Conservation (phyloP, 2,888 invertebrate species). For the Tenthredo livida region DNA sequence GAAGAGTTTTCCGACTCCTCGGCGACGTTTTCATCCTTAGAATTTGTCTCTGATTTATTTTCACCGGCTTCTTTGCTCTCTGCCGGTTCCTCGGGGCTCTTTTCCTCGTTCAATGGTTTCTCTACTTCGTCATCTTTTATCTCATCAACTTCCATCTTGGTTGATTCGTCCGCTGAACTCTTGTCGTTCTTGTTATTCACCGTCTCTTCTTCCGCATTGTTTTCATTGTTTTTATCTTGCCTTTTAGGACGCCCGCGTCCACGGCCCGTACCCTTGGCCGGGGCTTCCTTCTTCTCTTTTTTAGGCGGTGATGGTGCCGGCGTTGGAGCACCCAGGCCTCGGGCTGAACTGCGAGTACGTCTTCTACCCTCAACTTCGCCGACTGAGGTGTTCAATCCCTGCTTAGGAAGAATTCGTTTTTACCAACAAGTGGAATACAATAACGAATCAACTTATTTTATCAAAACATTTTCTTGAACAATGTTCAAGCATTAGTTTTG, state of each 20-base stretch:
- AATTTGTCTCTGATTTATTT: conserved; percentile 69
- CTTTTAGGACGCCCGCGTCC: conserved; percentile 76
- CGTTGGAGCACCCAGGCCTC: conserved; percentile 79
- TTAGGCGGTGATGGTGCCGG: conserved; percentile 80
- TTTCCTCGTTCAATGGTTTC: conserved; percentile 62
- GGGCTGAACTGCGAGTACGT: conserved; percentile 81
- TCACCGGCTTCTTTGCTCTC: conserved; percentile 56
- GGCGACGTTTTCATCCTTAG: conserved; percentile 71
- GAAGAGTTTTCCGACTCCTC: conserved; percentile 71
- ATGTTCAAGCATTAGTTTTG: background rate
- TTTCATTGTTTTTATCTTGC: conserved; percentile 73
- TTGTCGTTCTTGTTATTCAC: conserved; percentile 74
- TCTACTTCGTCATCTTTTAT: conserved; percentile 65
- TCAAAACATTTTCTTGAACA: background rate
- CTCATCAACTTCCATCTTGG: conserved; percentile 73
- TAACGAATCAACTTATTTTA: background rate
- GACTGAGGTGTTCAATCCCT: conserved; percentile 78
- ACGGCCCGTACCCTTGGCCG: conserved; percentile 74
- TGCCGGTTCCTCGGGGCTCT: conserved; percentile 64
- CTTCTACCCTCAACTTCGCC: conserved; percentile 80
- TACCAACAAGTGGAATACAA: background rate
- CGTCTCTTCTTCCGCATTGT: conserved; percentile 72
- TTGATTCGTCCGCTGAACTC: conserved; percentile 69
- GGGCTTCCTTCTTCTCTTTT: conserved; percentile 77
- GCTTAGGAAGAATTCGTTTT: conserved; percentile 19